phyloP scores from a whole-genome alignment of 1,140 invertebrate species.

The Harpegnathos saltator region DNA sequence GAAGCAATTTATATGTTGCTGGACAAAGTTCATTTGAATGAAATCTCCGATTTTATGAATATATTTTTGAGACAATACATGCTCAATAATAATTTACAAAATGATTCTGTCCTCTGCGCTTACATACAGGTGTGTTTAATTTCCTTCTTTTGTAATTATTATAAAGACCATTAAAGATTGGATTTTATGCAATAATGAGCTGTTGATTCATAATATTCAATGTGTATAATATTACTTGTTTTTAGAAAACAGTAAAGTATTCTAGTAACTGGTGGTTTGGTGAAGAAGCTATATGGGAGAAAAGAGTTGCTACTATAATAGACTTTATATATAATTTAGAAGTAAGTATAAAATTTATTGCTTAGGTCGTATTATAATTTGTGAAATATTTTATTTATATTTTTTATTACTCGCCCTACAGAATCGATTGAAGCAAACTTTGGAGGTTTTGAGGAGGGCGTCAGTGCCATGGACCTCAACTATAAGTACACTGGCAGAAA shows the following conservation, averaged over 20 bases:
- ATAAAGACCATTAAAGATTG: background rate
- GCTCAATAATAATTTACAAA: slow-evolving; percentile 77
- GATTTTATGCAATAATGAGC: background rate
- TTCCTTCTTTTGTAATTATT: background rate
- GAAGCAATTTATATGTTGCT: slow-evolving; percentile 77
- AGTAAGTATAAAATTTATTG: slow-evolving; percentile 56
- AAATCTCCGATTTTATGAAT: slow-evolving; percentile 73
- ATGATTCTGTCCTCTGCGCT: slow-evolving; percentile 75
- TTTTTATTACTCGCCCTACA: slow-evolving; percentile 54
- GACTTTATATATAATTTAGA: slow-evolving; percentile 77
- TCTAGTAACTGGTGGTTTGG: slow-evolving; percentile 79
- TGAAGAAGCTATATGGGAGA: slow-evolving; percentile 81
- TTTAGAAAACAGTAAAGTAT: slow-evolving; percentile 75
- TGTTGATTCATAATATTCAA: slow-evolving; percentile 26
- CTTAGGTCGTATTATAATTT: background rate
- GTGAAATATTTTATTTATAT: slow-evolving; percentile 21
- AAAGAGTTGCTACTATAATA: slow-evolving; percentile 74
- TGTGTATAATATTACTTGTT: slow-evolving; percentile 43
- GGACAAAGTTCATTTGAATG: slow-evolving; percentile 75
- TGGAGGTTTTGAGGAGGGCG: slow-evolving; percentile 78
- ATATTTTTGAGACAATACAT: slow-evolving; percentile 80
- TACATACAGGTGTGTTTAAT: slow-evolving; percentile 75
- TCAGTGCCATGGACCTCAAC: slow-evolving; percentile 80
- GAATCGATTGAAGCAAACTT: slow-evolving; percentile 77
- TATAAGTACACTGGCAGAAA: slow-evolving; percentile 75